Conservation (phyloP, 2,888 invertebrate species). For the Callyntrura guangdongensis region DNA sequence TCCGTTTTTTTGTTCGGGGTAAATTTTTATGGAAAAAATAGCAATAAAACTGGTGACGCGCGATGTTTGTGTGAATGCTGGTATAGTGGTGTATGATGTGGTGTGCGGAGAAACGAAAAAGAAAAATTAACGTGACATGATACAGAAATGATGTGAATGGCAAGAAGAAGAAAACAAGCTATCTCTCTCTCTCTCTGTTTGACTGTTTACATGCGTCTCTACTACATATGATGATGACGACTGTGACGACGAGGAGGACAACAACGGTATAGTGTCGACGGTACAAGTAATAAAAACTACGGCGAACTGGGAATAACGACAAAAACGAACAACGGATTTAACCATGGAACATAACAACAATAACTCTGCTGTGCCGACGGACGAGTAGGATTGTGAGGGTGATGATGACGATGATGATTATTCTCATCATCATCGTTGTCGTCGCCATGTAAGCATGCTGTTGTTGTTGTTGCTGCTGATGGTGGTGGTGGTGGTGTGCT, state of each 20-base stretch:
- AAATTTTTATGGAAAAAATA: constrained; percentile 33
- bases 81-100: background rate
- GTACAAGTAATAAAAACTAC: constrained; percentile 17
- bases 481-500: too few species aligned
- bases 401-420: background rate
- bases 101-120: background rate
- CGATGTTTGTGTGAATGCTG: too few species aligned
- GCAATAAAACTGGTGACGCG: constrained; percentile 35
- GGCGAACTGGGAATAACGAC: background rate
- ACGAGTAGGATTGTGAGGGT: background rate
- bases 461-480: too few species aligned
- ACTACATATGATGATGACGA: background rate
- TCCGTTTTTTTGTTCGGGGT: constrained; percentile 16
- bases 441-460: background rate
- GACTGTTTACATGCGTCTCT: background rate
- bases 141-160: background rate
- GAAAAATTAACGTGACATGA: constrained; percentile 46
- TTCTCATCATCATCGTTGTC: constrained; percentile 9
- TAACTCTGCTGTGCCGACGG: background rate
- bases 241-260: background rate
- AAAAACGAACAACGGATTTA: background rate
- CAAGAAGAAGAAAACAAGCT: background rate
- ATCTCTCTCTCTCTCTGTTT: background rate
- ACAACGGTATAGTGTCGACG: background rate
- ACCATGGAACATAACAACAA: background rate